Percentiles rank a stretch among this genome's conserved stretches.
phyloP scores from a whole-genome alignment of 1,140 invertebrate species.

The Euborellia annulipes region DNA sequence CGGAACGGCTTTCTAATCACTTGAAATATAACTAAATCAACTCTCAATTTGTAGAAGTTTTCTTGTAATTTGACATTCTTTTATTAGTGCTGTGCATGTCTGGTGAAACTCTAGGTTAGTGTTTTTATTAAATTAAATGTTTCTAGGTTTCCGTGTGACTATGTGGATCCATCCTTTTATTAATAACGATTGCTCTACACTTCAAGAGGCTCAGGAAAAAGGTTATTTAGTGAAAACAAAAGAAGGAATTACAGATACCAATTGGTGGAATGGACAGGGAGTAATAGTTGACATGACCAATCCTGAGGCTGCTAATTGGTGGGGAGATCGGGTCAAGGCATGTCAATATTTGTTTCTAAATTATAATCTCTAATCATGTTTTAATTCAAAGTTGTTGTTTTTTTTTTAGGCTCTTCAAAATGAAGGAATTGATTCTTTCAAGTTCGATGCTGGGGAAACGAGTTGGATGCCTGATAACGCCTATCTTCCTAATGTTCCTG shows the following conservation, averaged over 20 bases:
- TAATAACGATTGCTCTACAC: constrained; percentile 54
- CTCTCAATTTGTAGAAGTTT: too few species aligned
- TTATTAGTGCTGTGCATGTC: too few species aligned
- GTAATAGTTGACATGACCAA: constrained; percentile 68
- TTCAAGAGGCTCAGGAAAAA: constrained; percentile 15
- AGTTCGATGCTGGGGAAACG: constrained; percentile 74
- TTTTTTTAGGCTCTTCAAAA: too few species aligned
- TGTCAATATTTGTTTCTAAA: too few species aligned
- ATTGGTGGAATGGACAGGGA: constrained; percentile 70
- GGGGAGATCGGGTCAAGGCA: constrained; percentile 37
- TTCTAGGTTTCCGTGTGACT: constrained; percentile 56
- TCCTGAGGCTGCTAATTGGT: constrained; percentile 55
- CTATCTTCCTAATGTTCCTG: too few species aligned
- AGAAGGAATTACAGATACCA: constrained; percentile 36
- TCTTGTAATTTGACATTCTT: too few species aligned
- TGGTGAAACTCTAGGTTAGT: too few species aligned
- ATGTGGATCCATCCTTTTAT: constrained; percentile 86
- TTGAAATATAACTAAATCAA: too few species aligned
- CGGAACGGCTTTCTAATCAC: too few species aligned
- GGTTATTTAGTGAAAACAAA: constrained; percentile 43
- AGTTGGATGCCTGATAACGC: constrained; percentile 31
- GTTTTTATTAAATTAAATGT: too few species aligned
- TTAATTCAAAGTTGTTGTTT: too few species aligned
- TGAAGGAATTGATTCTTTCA: constrained; percentile 68
- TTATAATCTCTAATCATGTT: too few species aligned